A percentile compares a stretch with the other conserved stretches of the same genome.
phyloP scores from a whole-genome alignment of 2,113 vertebrate genomes.

The Nettapus auritus region DNA sequence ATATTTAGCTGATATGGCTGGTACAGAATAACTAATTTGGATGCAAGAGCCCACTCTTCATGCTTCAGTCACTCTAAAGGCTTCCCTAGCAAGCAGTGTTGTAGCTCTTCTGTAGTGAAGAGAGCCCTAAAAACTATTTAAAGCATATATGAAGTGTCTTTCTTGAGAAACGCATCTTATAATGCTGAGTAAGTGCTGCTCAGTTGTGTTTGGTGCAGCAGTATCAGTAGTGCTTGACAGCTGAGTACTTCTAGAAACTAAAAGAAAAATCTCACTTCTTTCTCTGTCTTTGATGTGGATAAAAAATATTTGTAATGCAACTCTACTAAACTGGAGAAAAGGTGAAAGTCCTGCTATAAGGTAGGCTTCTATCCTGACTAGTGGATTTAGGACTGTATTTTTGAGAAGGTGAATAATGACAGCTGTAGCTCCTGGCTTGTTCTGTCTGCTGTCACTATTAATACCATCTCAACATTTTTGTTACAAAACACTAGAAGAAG shows the following conservation, averaged over 20 bases:
- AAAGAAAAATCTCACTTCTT: background rate
- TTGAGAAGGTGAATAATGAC: background rate
- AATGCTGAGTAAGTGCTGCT: conserved; percentile 56
- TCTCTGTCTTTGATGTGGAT: background rate
- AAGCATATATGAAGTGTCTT: conserved; percentile 50
- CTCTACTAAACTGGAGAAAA: background rate
- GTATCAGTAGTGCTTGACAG: conserved; percentile 42
- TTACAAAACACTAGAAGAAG: background rate
- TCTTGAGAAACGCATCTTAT: conserved; percentile 42
- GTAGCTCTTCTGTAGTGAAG: conserved; percentile 45
- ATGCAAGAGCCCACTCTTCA: background rate
- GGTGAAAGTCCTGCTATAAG: background rate
- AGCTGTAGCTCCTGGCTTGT: background rate
- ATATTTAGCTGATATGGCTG: background rate
- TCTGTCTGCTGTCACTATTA: background rate
- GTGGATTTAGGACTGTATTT: background rate
- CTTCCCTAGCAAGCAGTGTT: background rate
- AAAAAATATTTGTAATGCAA: background rate
- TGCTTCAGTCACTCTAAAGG: background rate
- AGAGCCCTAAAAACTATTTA: conserved; percentile 58
- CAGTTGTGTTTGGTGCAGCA: conserved; percentile 39
- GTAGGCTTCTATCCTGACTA: background rate
- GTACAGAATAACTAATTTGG: background rate
- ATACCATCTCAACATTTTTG: background rate
- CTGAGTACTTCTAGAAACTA: conserved; percentile 56